Base-by-base conservation (phyloP, 2,888 invertebrate genomes). In the Aphidius colemani region DNA sequence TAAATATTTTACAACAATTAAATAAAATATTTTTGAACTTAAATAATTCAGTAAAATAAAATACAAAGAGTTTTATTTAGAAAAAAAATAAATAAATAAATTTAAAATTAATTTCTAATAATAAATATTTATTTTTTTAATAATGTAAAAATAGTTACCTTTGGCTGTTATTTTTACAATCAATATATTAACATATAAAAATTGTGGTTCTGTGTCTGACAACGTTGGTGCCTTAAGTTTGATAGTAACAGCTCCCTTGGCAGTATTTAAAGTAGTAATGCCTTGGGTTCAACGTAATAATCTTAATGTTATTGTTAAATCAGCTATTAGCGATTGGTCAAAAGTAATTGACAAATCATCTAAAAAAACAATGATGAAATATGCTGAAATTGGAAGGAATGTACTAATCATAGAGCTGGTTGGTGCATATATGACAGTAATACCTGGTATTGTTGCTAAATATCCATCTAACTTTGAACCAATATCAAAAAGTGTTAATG, bases 161-260 rank as follows among this genome's bases (percentile, higher is more conserved):
- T 3, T 30, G 30, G 30, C 30, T 30, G 0, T 30, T 4, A 30
- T 30, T 30, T 30, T 30, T 30, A 30, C 5, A 30, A 30, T 5
- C 3, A 30, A 30, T 30, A 30, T 30, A 2, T 30, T 30, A 30
- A 30, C 5, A 30, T 30, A 30, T 30, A 60, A 60, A 7, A 64
- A 56, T 13, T 64, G 64, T 11, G 44, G 59, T 40, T n/a, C 43
- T 0, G 50, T 64, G n/a, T 56, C 56, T 7, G 64, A 64, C 13
- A 13, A 56, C 30, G 64, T 64, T 6, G 64, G 60, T 56, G 64
- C 56, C 39, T 7, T 64, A 5, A 64, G 55, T 13, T 30, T 64
- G 9, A 60, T 64, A 8, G 44, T 49, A 13, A 64, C 56, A 6
- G 60, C 56, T 43, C 10, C 11, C 3, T 30, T 60, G 39, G 45